Conservation (phyloP, 2,797 vertebrate species). For the Anguilla obscura region DNA sequence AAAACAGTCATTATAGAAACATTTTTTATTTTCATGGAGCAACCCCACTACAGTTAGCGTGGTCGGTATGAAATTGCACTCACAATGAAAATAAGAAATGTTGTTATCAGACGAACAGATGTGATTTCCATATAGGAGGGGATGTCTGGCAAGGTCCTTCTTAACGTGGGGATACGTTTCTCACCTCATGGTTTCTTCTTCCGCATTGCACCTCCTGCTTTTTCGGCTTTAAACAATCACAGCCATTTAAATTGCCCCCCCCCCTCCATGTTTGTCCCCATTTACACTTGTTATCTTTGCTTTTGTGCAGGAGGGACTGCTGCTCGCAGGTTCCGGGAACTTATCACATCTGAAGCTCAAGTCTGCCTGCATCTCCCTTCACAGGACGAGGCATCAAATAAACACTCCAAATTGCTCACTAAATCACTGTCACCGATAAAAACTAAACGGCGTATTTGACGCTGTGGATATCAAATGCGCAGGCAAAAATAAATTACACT, state of each 20-base stretch:
- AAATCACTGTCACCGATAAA: constrained; percentile 22
- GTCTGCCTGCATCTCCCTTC: neutral
- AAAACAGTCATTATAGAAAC: neutral
- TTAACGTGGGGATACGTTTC: neutral
- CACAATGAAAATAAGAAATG: neutral
- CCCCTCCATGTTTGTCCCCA: neutral
- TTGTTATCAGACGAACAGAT: neutral
- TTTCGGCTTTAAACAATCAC: neutral
- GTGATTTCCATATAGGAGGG: neutral
- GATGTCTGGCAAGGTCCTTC: neutral
- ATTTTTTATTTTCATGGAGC: too few relatives aligned
- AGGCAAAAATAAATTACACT: neutral
- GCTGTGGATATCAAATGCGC: neutral
- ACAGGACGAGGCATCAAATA: neutral
- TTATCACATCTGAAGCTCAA: constrained; percentile 7
- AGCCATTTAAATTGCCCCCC: neutral
- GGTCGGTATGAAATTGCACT: neutral
- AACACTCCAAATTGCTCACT: constrained; percentile 25
- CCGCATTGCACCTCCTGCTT: neutral
- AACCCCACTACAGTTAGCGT: neutral
- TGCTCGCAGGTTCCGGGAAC: neutral
- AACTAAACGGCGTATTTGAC: neutral
- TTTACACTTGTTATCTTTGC: neutral
- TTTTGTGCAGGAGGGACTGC: neutral
- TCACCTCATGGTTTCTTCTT: neutral